These are phyloP conservation scores for Hypomecis punctinalis DNA, from an alignment of 2,888 invertebrate genomes.

Conservation along the genomic window DNA sequence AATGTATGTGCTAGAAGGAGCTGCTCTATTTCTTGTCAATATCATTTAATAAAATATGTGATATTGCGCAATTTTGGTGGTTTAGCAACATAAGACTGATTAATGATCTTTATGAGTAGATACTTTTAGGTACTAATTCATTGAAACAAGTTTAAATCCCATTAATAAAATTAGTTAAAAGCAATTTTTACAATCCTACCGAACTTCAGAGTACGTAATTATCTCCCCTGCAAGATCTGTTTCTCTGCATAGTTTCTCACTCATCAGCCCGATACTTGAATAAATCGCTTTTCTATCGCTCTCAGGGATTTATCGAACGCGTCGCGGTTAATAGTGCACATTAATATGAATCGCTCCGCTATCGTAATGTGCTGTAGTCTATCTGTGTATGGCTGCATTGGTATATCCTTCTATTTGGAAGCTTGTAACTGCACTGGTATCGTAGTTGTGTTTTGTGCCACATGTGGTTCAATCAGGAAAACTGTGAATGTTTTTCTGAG, in stretches of 20 bases:
- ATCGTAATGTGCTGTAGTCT: conserved; percentile 45
- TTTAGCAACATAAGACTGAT: no score
- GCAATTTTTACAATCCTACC: no score
- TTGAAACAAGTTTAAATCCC: no score
- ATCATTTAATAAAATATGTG: neutral
- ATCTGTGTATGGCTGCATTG: conserved; percentile 27
- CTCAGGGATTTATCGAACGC: conserved; percentile 64
- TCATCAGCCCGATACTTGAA: conserved; percentile 52
- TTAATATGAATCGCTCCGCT: conserved; percentile 66
- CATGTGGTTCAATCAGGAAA: neutral
- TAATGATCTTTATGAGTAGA: no score
- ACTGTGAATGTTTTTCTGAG: no score
- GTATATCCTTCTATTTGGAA: conserved; percentile 7
- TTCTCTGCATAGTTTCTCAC: neutral
- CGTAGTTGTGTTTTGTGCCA: neutral
- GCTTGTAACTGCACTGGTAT: neutral
- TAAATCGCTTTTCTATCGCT: conserved; percentile 72
- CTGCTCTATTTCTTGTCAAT: neutral
- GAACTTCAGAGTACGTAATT: no score
- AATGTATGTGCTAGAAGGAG: no score
- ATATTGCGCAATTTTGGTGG: neutral
- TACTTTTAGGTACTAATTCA: no score
- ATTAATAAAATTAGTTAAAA: no score
- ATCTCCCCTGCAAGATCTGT: no score
- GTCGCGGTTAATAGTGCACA: conserved; percentile 67